phyloP scores from a whole-genome alignment of 2,888 invertebrate genomes.

The Mythimna pallens region DNA sequence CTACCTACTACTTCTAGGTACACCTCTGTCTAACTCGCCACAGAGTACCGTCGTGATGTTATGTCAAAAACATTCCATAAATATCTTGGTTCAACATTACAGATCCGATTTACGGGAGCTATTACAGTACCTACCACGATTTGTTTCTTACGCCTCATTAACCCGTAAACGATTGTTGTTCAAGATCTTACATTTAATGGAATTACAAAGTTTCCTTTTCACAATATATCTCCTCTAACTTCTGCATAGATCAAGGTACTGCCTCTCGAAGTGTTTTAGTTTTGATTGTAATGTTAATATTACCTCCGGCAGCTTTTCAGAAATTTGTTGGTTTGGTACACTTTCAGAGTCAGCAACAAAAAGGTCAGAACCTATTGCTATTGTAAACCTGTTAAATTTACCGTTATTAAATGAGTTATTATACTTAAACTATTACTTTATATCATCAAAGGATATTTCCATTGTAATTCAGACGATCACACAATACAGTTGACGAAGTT shows the following conservation, averaged over 20 bases:
- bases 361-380: constrained; percentile 11
- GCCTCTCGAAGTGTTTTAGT: constrained; percentile 43
- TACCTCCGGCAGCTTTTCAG: constrained; percentile 1
- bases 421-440: constrained; percentile 2
- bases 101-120: background rate
- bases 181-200: constrained; percentile 47
- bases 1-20: too few relatives aligned
- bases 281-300: constrained; percentile 14
- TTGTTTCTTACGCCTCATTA: constrained; percentile 49
- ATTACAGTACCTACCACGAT: constrained; percentile 18
- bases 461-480: constrained; percentile 5
- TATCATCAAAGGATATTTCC: background rate
- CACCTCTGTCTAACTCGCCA: background rate
- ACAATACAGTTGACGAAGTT: constrained; percentile 9
- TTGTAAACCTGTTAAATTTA: constrained; percentile 21
- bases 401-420: constrained; percentile 2
- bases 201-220: constrained; percentile 61
- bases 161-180: constrained; percentile 50
- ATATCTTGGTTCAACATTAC: background rate
- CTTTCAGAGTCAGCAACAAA: constrained; percentile 1
- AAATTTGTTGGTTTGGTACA: constrained; percentile 13
- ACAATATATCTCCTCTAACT: constrained; percentile 49
- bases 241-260: constrained; percentile 53
- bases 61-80: background rate
- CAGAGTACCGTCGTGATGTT: background rate